These are phyloP conservation scores for Oncorhynchus tshawytscha DNA, from an alignment of 2,113 vertebrate species.

Conservation along the genomic window DNA sequence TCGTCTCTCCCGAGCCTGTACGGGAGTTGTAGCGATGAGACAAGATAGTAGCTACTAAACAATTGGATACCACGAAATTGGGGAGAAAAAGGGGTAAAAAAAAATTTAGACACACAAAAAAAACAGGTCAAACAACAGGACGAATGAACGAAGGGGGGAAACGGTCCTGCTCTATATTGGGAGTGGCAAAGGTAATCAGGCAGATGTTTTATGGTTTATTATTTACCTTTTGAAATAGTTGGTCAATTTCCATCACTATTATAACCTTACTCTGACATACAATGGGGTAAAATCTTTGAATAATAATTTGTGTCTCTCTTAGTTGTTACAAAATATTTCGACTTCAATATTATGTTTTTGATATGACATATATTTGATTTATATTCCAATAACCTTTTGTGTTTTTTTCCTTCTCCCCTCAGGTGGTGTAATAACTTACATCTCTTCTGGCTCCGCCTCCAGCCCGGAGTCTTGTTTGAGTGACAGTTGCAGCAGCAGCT, in stretches of 20 bases:
- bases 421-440: conserved; percentile 96
- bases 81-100: too few relatives aligned
- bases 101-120: too few relatives aligned
- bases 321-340: not conserved
- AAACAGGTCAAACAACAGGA: conserved; percentile 22
- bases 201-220: not conserved
- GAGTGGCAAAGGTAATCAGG: not conserved
- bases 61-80: too few relatives aligned
- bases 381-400: not conserved
- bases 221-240: not conserved
- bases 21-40: too few relatives aligned
- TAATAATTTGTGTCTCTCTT: not conserved
- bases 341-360: not conserved
- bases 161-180: not conserved
- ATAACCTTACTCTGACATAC: not conserved
- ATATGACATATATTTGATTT: not conserved
- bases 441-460: conserved; percentile 88
- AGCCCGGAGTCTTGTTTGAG: conserved; percentile 88
- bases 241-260: not conserved
- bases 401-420: conserved; percentile 25
- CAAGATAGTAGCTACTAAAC: too few relatives aligned
- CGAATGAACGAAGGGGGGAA: conserved; percentile 1
- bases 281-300: not conserved
- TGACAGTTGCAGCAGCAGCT: conserved; percentile 82
- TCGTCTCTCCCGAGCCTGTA: too few relatives aligned